Conservation (phyloP, 2,797 vertebrate species). For the Holocentrus rufus region DNA sequence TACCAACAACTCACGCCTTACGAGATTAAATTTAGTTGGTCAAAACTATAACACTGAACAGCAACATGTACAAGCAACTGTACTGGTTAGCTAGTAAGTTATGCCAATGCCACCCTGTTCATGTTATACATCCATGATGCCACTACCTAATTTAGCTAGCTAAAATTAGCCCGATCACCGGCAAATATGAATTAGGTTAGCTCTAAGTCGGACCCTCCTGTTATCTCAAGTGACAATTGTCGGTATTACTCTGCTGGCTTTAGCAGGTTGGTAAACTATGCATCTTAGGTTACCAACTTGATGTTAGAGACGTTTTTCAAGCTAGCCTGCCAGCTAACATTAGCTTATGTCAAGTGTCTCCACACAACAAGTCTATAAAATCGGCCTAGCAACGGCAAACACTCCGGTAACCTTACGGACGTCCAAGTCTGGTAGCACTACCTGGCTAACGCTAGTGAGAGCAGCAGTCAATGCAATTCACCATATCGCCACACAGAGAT, state of each 20-base stretch:
- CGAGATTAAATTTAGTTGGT: no score
- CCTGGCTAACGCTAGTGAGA: constrained; percentile 7
- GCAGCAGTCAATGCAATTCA: not conserved
- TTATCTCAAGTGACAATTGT: constrained; percentile 5
- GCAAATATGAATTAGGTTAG: not conserved
- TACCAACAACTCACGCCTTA: no score
- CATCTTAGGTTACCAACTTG: not conserved
- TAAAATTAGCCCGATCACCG: constrained; percentile 14
- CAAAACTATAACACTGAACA: not conserved
- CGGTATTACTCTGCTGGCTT: not conserved
- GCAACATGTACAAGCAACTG: not conserved
- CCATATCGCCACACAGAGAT: not conserved
- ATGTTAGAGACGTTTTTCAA: not conserved
- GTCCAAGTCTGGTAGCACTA: constrained; percentile 36
- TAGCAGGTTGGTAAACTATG: not conserved
- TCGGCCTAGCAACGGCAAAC: constrained; percentile 75
- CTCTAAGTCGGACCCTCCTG: not conserved
- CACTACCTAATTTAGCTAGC: constrained; percentile 14
- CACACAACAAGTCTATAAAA: constrained; percentile 24
- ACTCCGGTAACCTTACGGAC: constrained; percentile 60
- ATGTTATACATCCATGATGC: not conserved
- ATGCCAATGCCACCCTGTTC: not conserved
- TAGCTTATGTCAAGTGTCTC: constrained; percentile 7
- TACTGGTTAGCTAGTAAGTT: not conserved
- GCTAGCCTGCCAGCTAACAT: constrained; percentile 17